A percentile compares a stretch with the other conserved stretches of the same genome.
phyloP scores from a whole-genome alignment of 2,113 vertebrate genomes.

The Onychostoma macrolepis region DNA sequence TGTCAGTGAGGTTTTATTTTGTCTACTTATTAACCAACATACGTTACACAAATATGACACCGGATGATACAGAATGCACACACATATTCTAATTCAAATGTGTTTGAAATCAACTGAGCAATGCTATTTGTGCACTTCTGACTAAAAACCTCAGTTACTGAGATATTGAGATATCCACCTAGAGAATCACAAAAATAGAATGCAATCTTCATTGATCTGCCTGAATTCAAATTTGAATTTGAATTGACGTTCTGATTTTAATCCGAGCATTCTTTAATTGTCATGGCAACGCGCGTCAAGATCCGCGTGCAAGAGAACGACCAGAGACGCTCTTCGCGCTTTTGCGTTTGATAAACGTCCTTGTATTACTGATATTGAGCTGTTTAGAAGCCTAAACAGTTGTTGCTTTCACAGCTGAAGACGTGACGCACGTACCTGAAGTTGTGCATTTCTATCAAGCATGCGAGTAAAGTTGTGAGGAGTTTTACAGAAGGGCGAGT shows the following conservation, averaged over 20 bases:
- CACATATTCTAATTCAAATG: background rate
- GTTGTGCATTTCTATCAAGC: slow-evolving; percentile 89
- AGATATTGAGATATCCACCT: no score
- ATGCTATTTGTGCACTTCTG: background rate
- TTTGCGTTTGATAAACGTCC: background rate
- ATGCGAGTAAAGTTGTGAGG: slow-evolving; percentile 92
- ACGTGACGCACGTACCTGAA: slow-evolving; percentile 87
- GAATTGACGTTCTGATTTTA: background rate
- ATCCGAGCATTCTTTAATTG: background rate
- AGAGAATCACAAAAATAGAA: background rate
- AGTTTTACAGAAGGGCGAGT: slow-evolving; percentile 88
- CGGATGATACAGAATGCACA: background rate
- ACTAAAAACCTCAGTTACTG: no score
- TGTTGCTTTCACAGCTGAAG: background rate
- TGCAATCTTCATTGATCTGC: background rate
- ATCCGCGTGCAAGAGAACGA: background rate
- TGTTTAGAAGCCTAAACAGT: background rate
- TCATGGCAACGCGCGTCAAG: slow-evolving; percentile 8
- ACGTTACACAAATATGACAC: background rate
- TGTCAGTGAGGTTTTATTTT: background rate
- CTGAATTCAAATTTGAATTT: background rate
- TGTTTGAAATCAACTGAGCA: background rate
- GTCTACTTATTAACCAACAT: background rate
- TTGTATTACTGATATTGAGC: background rate
- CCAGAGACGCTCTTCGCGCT: background rate